These are phyloP conservation scores for Seira ritae DNA, from an alignment of 2,888 invertebrate species.

Conservation along the genomic window DNA sequence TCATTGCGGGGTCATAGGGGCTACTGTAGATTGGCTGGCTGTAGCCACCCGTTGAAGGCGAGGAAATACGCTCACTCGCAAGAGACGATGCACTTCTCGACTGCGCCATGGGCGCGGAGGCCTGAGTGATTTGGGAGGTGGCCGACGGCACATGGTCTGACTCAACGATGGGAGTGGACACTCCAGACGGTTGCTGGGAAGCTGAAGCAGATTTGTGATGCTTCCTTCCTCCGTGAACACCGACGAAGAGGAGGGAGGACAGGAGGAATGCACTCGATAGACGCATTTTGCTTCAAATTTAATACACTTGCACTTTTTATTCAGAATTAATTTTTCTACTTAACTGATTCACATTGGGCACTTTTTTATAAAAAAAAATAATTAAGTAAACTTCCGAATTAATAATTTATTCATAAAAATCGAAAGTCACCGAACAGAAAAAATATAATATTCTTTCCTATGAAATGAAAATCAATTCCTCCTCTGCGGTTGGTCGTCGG, in stretches of 20 bases:
- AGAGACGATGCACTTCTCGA: constrained; percentile 42
- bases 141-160: constrained; percentile 29
- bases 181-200: constrained; percentile 1
- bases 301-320: too few species aligned
- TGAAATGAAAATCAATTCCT: too few species aligned
- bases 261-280: constrained; percentile 49
- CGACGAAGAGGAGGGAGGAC: constrained; percentile 26
- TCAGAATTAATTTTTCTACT: too few species aligned
- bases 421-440: too few species aligned
- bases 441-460: too few species aligned
- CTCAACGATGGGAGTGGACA: constrained; percentile 30
- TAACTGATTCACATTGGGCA: too few species aligned
- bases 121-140: constrained; percentile 9
- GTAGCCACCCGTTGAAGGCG: too few species aligned
- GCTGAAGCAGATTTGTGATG: background rate
- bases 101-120: constrained; percentile 14
- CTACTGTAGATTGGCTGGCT: constrained; percentile 51
- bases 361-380: too few species aligned
- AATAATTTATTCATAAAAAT: too few species aligned
- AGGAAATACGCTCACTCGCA: constrained; percentile 22
- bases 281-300: too few species aligned
- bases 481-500: too few species aligned
- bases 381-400: too few species aligned
- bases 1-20: constrained; percentile 34
- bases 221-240: constrained; percentile 34